Conservation (phyloP, 2,113 vertebrate species). For the Mormoops blainvillei region DNA sequence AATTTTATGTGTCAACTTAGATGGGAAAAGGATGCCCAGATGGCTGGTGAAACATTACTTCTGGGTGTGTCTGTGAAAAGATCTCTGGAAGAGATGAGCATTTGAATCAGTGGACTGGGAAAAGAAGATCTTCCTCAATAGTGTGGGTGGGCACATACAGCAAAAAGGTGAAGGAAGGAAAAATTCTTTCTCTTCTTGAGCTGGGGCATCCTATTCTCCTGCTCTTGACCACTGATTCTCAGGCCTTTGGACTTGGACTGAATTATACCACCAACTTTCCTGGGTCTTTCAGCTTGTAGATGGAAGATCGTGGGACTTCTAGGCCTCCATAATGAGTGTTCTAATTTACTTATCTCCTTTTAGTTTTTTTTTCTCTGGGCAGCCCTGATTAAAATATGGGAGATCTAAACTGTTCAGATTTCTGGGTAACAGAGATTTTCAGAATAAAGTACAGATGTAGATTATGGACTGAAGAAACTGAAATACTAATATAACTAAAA, state of each 20-base stretch:
- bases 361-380: neutral
- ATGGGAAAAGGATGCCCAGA: neutral
- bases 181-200: neutral
- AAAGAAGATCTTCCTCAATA: neutral
- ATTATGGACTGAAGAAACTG: neutral
- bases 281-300: neutral
- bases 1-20: neutral
- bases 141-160: too few species aligned
- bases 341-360: neutral
- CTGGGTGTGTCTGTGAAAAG: neutral
- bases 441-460: neutral
- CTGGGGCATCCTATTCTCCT: neutral
- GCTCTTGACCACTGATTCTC: neutral
- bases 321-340: neutral
- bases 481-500: neutral
- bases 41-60: neutral
- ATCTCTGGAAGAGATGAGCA: neutral
- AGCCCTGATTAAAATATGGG: too few species aligned
- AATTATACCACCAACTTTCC: neutral
- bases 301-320: neutral
- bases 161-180: neutral
- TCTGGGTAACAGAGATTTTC: neutral
- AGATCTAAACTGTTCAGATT: neutral
- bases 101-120: neutral
- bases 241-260: neutral